Evolutionary conservation across 92 coral and sea anemone genomes (phyloP).

Genomic region (Palythoa grandiflora): DNA sequence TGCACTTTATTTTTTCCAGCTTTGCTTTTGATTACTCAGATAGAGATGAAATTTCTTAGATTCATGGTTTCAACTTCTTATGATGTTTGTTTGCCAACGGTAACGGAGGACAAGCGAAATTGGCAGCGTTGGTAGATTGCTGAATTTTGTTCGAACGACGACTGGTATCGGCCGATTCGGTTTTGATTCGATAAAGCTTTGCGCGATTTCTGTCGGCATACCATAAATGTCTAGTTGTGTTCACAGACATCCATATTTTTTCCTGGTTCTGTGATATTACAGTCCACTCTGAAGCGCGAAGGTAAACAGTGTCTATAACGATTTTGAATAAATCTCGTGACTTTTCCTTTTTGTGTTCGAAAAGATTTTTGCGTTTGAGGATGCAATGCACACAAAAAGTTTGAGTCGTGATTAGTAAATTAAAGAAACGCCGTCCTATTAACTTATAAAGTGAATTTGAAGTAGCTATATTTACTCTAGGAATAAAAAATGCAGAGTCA

Average conservation of each 20-base stretch:
- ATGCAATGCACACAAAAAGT: neutral
- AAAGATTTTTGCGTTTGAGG: neutral
- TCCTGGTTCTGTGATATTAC: neutral
- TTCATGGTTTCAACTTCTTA: neutral
- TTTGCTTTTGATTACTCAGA: slow-evolving; percentile 16
- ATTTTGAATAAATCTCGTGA: neutral
- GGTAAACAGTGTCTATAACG: neutral
- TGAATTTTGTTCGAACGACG: neutral
- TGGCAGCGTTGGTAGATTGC: neutral
- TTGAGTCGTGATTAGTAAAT: neutral
- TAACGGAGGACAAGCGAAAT: neutral
- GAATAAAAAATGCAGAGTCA: neutral
- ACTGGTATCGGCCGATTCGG: neutral
- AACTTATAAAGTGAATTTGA: neutral
- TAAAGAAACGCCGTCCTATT: neutral
- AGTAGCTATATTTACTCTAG: neutral
- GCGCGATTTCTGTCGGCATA: neutral
- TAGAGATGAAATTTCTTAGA: neutral
- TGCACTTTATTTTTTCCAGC: slow-evolving; percentile 10
- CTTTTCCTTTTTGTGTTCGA: neutral
- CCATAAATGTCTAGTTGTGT: neutral
- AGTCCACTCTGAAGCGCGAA: neutral
- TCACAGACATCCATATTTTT: neutral
- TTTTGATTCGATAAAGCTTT: neutral
- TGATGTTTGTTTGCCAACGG: neutral